phyloP scores from a whole-genome alignment of 1,140 invertebrate species.

The Drosophila mojavensis region DNA sequence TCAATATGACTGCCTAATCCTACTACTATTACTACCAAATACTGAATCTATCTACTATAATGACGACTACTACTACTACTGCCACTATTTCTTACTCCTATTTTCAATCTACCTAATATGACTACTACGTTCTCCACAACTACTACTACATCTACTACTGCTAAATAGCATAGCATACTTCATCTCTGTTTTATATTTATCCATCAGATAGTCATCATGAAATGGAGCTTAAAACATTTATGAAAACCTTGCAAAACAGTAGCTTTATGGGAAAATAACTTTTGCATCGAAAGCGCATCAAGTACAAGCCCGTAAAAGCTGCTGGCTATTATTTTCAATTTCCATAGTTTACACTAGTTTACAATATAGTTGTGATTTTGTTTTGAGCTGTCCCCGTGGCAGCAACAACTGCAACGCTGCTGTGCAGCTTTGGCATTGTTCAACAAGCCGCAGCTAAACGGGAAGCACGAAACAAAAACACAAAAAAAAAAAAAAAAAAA shows the following conservation, averaged over 20 bases:
- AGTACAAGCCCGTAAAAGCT: constrained; percentile 21
- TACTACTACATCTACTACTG: not conserved
- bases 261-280: not conserved
- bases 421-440: constrained; percentile 39
- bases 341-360: constrained; percentile 28
- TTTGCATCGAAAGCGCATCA: constrained; percentile 21
- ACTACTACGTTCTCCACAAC: not conserved
- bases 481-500: constrained; percentile 1
- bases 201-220: not conserved
- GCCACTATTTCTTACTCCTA: not conserved
- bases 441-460: constrained; percentile 39
- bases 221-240: not conserved
- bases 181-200: not conserved
- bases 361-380: constrained; percentile 25
- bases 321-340: constrained; percentile 37
- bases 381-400: not conserved
- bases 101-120: not conserved
- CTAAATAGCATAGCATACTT: too few relatives aligned
- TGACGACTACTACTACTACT: not conserved
- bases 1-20: not conserved
- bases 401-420: constrained; percentile 7
- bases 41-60: not conserved
- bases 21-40: not conserved
- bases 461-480: constrained; percentile 8
- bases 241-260: not conserved